These are phyloP conservation scores for Fundulus diaphanus DNA, from an alignment of 2,797 vertebrate genomes.

Conservation along the genomic window DNA sequence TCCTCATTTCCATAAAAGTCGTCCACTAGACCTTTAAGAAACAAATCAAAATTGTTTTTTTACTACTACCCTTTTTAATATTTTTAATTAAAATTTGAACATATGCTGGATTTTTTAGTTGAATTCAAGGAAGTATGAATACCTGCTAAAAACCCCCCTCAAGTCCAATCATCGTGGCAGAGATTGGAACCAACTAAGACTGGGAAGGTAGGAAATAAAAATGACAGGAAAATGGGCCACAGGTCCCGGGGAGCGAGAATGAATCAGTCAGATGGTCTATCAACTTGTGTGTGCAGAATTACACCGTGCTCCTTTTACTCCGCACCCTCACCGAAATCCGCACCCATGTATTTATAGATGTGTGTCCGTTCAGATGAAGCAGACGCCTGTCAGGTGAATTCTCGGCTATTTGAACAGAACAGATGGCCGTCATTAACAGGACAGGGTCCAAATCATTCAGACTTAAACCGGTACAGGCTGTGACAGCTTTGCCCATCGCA, in stretches of 20 bases:
- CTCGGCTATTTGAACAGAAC: conserved; percentile 47
- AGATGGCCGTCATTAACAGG: conserved; percentile 42
- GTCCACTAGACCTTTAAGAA: too few relatives aligned
- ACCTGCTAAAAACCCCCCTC: too few relatives aligned
- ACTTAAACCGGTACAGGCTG: conserved; percentile 31
- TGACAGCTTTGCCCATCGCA: conserved; percentile 48
- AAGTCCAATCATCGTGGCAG: background rate
- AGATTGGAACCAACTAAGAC: background rate
- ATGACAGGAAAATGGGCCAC: background rate
- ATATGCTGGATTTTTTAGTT: too few relatives aligned
- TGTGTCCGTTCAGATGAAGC: conserved; percentile 38
- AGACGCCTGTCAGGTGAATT: conserved; percentile 43
- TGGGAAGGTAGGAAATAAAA: background rate
- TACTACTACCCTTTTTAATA: too few relatives aligned
- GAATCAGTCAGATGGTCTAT: background rate
- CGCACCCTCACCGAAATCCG: background rate
- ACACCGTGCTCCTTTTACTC: background rate
- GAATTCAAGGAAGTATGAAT: too few relatives aligned
- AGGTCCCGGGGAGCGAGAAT: background rate
- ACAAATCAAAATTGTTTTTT: too few relatives aligned
- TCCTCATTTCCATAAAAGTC: too few relatives aligned
- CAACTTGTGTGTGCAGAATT: background rate
- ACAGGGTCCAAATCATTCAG: conserved; percentile 50
- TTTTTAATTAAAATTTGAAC: too few relatives aligned
- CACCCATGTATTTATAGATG: background rate